Evolutionary conservation across 2,797 vertebrate genomes (phyloP), one percentile per base, ranked within the genome.

Genomic region (Mormyrops boulengeri): DNA sequence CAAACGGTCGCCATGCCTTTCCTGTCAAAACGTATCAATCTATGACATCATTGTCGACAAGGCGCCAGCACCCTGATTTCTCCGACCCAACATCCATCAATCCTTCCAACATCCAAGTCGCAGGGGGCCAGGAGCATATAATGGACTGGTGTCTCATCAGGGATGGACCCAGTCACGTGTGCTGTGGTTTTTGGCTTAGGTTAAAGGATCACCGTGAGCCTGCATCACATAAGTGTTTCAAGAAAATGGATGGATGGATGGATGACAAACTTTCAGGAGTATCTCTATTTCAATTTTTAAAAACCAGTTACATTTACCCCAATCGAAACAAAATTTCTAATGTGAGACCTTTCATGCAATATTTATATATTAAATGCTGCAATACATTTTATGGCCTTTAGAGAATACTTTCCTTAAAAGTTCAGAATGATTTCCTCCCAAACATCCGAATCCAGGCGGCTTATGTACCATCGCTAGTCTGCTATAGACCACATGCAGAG

Each of bases 1-100:
- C 66, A 52, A 89, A 89, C 82, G 8, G 69, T 69, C 57, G 69
- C 55, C 84, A 85, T 90, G 77, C 55, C 66, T 87, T 89, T 88
- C 88, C 50, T 87, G 85, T 89, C 60, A 89, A 53, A 89, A 22
- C 3, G 4, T 60, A 89, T 87, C 85, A 87, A 49, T 49, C 85
- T 66, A 89, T 87, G 85, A 89, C 57, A 89, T 89, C 84, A 89
- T 87, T 47, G 4, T 52, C 66, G 8, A 41, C 52, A 19, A 55
- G 50, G 73, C 19, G 26, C 50, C 89, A 77, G 62, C 47, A 38
- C 3, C 52, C 57, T 41, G 14, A 86, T 44, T 69, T 26, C 53
- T 34, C 82, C 38, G 1, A 30, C 52, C 22, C 66, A 69, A 38
- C 9, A 19, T 44, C 49, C 30, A 88, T 85, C 47, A 49, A 52